These are phyloP conservation scores for Rhaphigaster nebulosa DNA, from an alignment of 2,888 invertebrate species.

Conservation along the genomic window DNA sequence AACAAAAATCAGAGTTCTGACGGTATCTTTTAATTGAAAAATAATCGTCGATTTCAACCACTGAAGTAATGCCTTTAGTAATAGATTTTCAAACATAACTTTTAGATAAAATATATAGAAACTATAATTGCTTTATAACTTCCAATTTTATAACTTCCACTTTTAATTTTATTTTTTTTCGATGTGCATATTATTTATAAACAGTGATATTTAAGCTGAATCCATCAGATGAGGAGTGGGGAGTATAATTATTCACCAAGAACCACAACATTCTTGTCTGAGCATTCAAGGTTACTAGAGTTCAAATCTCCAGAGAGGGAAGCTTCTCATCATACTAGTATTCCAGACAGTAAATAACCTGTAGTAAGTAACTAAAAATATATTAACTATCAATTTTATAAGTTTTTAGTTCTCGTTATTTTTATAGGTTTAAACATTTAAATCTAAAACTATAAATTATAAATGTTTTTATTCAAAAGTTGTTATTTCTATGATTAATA, in stretches of 20 bases:
- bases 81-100: too few relatives aligned
- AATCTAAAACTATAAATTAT: neutral
- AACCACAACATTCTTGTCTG: neutral
- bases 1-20: too few relatives aligned
- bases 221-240: neutral
- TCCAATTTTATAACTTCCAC: too few relatives aligned
- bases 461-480: neutral
- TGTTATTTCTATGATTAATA: neutral
- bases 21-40: too few relatives aligned
- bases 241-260: neutral
- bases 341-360: neutral
- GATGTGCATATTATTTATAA: neutral
- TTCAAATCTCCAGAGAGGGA: neutral
- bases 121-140: too few relatives aligned
- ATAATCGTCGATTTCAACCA: too few relatives aligned
- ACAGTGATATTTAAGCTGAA: neutral
- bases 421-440: neutral
- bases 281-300: neutral
- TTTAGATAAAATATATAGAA: too few relatives aligned
- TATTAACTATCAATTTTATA: neutral
- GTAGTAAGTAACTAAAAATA: neutral
- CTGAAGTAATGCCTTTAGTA: too few relatives aligned
- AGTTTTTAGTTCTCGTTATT: neutral
- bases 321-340: neutral
- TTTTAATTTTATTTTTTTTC: too few relatives aligned